phyloP scores from a whole-genome alignment of 2,797 vertebrate species.

The Scomberomorus guttatus region DNA sequence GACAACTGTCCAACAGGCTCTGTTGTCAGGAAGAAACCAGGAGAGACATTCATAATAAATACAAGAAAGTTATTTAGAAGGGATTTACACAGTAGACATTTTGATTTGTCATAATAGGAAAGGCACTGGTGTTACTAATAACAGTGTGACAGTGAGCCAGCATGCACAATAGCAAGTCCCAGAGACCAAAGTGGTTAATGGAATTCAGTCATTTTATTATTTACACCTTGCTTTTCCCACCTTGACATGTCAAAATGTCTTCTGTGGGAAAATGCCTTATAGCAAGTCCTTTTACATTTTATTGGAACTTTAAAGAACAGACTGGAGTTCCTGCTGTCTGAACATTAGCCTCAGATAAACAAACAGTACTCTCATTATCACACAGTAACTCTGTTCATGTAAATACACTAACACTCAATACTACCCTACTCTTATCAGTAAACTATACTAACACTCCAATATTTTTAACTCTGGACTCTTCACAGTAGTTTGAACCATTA shows the following conservation, averaged over 20 bases:
- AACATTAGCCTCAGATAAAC: conserved; percentile 5
- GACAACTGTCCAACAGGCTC: background rate
- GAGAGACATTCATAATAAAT: background rate
- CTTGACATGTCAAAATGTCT: background rate
- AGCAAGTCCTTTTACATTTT: background rate
- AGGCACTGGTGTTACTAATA: too few relatives aligned
- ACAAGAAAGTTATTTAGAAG: background rate
- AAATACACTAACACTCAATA: conserved; percentile 45
- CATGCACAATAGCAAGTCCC: background rate
- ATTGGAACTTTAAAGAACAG: background rate
- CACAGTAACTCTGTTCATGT: conserved; percentile 36
- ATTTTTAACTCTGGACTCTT: conserved; percentile 39
- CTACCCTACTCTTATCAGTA: conserved; percentile 15
- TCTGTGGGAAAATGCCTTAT: background rate
- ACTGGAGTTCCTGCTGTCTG: conserved; percentile 15
- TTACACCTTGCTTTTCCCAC: background rate
- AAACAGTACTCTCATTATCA: background rate
- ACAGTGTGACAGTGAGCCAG: too few relatives aligned
- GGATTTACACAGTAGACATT: background rate
- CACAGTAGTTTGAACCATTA: conserved; percentile 51
- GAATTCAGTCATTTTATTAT: background rate
- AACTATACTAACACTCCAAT: conserved; percentile 42
- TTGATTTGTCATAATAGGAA: background rate
- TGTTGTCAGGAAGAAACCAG: background rate
- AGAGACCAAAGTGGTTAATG: background rate